Percentiles rank a stretch among this genome's conserved stretches.
Conservation (phyloP, 2,888 invertebrate genomes). For the Acanthosepion lycidas region DNA sequence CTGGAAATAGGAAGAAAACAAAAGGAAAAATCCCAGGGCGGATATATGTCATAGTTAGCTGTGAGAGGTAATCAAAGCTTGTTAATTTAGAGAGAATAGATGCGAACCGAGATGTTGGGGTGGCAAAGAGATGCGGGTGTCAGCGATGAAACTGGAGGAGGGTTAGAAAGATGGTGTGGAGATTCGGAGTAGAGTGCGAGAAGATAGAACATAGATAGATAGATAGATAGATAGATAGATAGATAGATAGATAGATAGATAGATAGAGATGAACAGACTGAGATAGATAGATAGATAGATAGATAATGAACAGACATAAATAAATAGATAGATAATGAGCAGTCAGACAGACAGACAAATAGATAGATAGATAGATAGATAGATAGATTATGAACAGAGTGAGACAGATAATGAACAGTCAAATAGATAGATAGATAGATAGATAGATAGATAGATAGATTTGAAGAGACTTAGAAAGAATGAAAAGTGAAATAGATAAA, state of each 20-base stretch:
- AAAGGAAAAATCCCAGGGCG: background rate
- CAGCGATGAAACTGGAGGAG: background rate
- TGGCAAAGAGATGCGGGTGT: background rate
- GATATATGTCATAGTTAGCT: conserved; percentile 33
- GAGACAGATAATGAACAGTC: no score
- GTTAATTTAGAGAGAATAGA: conserved; percentile 23
- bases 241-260: background rate
- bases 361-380: no score
- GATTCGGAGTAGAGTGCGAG: background rate
- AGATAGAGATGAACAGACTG: background rate
- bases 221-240: background rate
- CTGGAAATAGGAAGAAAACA: background rate
- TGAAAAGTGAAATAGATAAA: no score
- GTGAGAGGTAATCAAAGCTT: conserved; percentile 33
- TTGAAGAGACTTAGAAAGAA: background rate
- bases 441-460: background rate
- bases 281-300: no score
- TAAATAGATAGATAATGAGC: background rate
- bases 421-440: background rate
- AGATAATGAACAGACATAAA: background rate
- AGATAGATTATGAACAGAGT: no score
- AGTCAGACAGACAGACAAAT: no score
- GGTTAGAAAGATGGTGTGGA: background rate
- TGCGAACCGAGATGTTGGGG: background rate
- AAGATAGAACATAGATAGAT: background rate